Base-by-base conservation (phyloP, 2,113 vertebrate genomes). In the Coptodon bakossiorum region DNA sequence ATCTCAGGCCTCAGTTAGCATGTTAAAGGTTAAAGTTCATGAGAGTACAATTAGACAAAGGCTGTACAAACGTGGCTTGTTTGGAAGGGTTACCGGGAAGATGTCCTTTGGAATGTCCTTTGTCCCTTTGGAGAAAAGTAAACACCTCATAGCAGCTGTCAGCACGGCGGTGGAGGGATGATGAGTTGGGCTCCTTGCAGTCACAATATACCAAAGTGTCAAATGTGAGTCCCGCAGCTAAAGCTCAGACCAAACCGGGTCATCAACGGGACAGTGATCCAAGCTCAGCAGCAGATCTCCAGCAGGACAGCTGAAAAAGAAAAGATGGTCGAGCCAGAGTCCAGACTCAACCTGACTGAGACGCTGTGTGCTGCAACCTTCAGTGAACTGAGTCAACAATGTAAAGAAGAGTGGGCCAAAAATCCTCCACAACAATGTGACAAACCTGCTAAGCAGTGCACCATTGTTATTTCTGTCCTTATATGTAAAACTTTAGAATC, bases 151-250 rank as follows among this genome's bases (percentile, higher is more conserved):
- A 73, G 22, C 68, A 48, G 40, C 40, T 73, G 68, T 73, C 68
- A 73, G 68, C 68, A 73, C 13, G 3, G 40, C 2, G 9, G 22
- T 11, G 22, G 40, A 48, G 22, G 22, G 68, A 24, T 43, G 66
- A 45, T 27, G 13, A 73, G 22, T 11, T 76, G 22, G 40, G 2
- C 68, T 45, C 22, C 40, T 29, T 73, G 38, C 40, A 0, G 0
- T 71, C 66, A 9, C 12, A 27, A 27, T 61, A 31, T 17, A 4
- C 57, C 27, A 17, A 31, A 31, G 66, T 0, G n/a, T 40, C 36
- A 2, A 7, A 43, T 9, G 38, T 43, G 66, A 73, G 7, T 66
- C 31, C 3, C 2, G 4, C 61, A 66, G 61, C 68, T 73, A 27
- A 27, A 73, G n/a, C 66, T 27, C 5, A 6, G 38, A 24, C 66